A percentile compares a stretch with the other conserved stretches of the same genome.
phyloP scores from a whole-genome alignment of 2,113 vertebrate species.

The Pituophis catenifer region DNA sequence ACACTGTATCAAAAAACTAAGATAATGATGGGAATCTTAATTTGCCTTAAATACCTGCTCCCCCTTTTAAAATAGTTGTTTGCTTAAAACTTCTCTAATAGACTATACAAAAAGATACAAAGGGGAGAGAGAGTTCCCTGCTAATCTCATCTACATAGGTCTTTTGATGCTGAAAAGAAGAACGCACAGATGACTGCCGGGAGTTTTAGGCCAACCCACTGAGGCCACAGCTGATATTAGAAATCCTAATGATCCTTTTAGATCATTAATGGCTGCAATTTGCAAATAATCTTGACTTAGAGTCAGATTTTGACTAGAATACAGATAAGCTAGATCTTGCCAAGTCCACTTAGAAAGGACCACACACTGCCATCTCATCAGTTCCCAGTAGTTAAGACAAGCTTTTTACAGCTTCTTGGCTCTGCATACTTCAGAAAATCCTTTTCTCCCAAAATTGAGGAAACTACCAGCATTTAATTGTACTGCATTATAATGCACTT shows the following conservation, averaged over 20 bases:
- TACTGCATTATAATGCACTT: conserved; percentile 52
- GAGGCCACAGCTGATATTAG: neutral
- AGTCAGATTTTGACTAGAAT: neutral
- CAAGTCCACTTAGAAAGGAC: neutral
- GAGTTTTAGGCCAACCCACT: neutral
- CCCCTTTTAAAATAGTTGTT: neutral
- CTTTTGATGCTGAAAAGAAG: neutral
- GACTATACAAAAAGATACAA: neutral
- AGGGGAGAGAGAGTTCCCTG: neutral
- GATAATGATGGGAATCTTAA: neutral
- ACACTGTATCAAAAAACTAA: neutral
- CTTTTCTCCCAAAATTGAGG: conserved; percentile 6
- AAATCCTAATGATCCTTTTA: too few species aligned
- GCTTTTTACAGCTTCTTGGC: neutral
- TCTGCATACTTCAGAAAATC: conserved; percentile 9
- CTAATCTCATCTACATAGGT: neutral
- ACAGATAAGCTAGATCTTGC: neutral
- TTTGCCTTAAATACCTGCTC: neutral
- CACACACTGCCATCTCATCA: neutral
- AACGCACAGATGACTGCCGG: neutral
- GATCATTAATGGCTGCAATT: neutral
- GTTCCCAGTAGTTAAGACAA: conserved; percentile 23
- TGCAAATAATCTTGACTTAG: too few species aligned
- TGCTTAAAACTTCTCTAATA: neutral
- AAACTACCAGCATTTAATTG: conserved; percentile 5